Evolutionary conservation across 35 echinoderm and acorn worm genomes (phyloP).

Genomic region (Nesometra sesokonis): DNA sequence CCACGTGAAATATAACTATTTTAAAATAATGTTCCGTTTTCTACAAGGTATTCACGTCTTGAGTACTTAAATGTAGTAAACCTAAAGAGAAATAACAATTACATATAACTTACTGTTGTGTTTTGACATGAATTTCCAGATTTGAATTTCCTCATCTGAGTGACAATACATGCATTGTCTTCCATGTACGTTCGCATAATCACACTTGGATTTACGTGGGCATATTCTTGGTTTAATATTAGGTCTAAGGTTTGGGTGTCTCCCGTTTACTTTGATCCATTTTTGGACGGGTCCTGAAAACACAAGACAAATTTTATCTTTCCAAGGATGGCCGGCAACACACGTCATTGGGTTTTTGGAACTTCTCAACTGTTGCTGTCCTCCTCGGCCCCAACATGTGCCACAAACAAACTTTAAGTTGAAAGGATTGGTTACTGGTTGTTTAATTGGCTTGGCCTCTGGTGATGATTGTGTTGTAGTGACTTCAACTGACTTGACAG

Average conservation of each 20-base stretch:
- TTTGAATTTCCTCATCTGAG: constrained; percentile 30
- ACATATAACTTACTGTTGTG: constrained; percentile 58
- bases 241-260: constrained; percentile 38
- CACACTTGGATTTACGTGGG: constrained; percentile 17
- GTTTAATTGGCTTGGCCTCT: background rate
- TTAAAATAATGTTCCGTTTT: no score
- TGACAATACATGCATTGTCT: constrained; percentile 70
- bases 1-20: no score
- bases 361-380: background rate
- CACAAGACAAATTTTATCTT: constrained; percentile 25
- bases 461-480: no score
- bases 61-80: no score
- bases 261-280: constrained; percentile 34
- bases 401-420: constrained; percentile 27
- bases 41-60: no score
- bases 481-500: constrained; percentile 5
- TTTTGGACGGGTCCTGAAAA: background rate
- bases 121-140: constrained; percentile 69
- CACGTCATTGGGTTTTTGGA: background rate
- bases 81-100: no score
- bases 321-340: background rate
- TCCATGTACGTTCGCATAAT: constrained; percentile 29
- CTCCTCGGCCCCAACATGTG: constrained; percentile 27
- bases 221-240: constrained; percentile 47
- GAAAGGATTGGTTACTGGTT: background rate